phyloP scores from a whole-genome alignment of 2,797 vertebrate genomes.

The Rallus crepitans region DNA sequence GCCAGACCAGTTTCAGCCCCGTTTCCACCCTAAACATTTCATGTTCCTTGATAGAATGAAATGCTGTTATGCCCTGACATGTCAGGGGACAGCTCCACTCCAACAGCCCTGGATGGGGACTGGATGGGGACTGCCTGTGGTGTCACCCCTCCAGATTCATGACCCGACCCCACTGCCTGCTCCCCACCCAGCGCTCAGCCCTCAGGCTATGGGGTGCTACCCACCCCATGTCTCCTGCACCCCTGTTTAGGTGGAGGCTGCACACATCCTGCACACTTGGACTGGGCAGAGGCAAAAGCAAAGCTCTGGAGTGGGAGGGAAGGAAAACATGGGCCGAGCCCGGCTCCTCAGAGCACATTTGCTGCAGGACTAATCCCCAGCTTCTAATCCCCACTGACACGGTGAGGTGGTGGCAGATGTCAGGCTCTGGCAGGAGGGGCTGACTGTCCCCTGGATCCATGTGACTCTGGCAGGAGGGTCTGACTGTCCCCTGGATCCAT shows the following conservation, averaged over 20 bases:
- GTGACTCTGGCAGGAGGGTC: neutral
- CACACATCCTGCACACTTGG: rapidly evolving
- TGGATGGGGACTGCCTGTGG: neutral
- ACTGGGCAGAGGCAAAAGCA: neutral
- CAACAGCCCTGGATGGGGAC: neutral
- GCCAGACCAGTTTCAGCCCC: neutral
- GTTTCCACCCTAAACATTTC: neutral
- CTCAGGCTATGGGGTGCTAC: neutral
- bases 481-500: neutral
- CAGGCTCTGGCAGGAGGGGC: neutral
- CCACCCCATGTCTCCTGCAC: neutral
- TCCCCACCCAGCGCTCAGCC: neutral
- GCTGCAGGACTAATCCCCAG: neutral
- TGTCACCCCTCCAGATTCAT: rapidly evolving
- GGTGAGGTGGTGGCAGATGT: neutral
- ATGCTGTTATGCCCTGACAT: rapidly evolving
- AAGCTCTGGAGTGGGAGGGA: neutral
- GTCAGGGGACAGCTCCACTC: neutral
- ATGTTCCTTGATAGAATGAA: neutral
- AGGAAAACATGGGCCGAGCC: neutral
- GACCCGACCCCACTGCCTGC: neutral
- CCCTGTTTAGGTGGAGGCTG: neutral
- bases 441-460: neutral
- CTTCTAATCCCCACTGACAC: neutral
- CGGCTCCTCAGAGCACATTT: neutral